Percentiles rank a stretch among this genome's conserved stretches.
Evolutionary conservation across 2,113 vertebrate genomes (phyloP).

Genomic region (crab-eating macaque (Macaca fascicularis)): DNA sequence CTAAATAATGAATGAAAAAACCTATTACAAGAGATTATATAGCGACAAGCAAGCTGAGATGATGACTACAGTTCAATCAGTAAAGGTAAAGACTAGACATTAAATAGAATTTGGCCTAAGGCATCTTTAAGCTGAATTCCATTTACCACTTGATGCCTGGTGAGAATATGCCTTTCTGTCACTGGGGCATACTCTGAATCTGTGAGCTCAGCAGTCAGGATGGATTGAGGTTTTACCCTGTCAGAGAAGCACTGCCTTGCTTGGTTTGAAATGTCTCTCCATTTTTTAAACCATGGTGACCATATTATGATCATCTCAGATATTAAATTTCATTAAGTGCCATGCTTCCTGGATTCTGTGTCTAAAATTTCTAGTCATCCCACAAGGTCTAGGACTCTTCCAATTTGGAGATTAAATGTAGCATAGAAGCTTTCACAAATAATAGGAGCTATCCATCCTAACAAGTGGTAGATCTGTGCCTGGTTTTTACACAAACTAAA

Average conservation of each 20-base stretch:
- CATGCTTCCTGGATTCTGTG: not conserved
- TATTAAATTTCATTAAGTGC: not conserved
- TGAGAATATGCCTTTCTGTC: not conserved
- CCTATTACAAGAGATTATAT: not conserved
- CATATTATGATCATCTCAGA: not conserved
- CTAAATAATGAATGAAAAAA: not conserved
- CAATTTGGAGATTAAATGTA: not conserved
- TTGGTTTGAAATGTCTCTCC: not conserved
- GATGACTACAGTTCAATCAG: not conserved
- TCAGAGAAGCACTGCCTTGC: not conserved
- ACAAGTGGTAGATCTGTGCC: not conserved
- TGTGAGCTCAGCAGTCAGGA: not conserved
- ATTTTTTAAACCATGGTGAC: not conserved
- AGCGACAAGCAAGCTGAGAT: not conserved
- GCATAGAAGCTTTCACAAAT: not conserved
- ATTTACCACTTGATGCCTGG: no score
- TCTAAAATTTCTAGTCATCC: not conserved
- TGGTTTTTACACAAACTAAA: not conserved
- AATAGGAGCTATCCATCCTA: not conserved
- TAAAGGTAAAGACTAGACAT: not conserved
- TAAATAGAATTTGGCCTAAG: not conserved
- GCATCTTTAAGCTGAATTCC: no score
- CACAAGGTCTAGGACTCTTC: not conserved
- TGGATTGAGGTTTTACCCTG: not conserved
- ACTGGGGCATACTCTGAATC: not conserved